A percentile compares a stretch with the other conserved stretches of the same genome.
Evolutionary conservation across 2,797 vertebrate species (phyloP).

Genomic region (Brachyalestes nurse): DNA sequence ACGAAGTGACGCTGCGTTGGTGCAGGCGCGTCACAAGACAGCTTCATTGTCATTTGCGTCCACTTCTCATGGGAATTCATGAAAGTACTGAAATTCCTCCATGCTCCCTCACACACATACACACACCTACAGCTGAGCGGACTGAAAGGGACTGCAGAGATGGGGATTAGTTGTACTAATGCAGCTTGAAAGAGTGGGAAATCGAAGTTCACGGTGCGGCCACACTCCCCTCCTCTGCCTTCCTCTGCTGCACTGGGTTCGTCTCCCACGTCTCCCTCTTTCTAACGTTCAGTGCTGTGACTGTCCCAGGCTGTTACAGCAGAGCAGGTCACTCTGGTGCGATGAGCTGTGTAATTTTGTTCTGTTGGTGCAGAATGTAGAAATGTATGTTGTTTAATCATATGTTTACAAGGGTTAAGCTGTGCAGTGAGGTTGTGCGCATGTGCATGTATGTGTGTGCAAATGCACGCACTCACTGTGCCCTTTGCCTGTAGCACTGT

Average conservation of each 20-base stretch:
- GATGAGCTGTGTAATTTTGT: conserved; percentile 9
- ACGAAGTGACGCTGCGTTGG: not conserved
- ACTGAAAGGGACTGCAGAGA: conserved; percentile 48
- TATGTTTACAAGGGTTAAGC: conserved; percentile 9
- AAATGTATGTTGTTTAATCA: not conserved
- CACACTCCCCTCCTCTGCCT: conserved; percentile 35
- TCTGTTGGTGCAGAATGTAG: conserved; percentile 5
- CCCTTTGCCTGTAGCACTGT: conserved; percentile 31
- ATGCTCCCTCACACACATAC: conserved; percentile 8
- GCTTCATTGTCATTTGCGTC: not conserved
- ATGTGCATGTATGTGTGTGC: conserved; percentile 2
- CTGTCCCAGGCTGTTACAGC: conserved; percentile 10
- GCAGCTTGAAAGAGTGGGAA: conserved; percentile 67
- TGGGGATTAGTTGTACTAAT: conserved; percentile 71
- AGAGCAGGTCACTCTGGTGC: not conserved
- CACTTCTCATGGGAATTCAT: conserved; percentile 22
- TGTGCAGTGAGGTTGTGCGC: conserved; percentile 9
- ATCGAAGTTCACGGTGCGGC: conserved; percentile 64
- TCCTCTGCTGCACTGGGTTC: conserved; percentile 46
- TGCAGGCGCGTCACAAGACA: not conserved
- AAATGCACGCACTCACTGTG: not conserved
- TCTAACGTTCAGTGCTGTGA: not conserved
- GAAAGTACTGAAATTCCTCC: not conserved
- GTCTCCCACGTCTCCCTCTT: conserved; percentile 46
- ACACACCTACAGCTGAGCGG: conserved; percentile 11